Evolutionary conservation across 2,797 vertebrate species (phyloP), one percentile per base, ranked within the genome.

Genomic region (Ambastaia sidthimunki): DNA sequence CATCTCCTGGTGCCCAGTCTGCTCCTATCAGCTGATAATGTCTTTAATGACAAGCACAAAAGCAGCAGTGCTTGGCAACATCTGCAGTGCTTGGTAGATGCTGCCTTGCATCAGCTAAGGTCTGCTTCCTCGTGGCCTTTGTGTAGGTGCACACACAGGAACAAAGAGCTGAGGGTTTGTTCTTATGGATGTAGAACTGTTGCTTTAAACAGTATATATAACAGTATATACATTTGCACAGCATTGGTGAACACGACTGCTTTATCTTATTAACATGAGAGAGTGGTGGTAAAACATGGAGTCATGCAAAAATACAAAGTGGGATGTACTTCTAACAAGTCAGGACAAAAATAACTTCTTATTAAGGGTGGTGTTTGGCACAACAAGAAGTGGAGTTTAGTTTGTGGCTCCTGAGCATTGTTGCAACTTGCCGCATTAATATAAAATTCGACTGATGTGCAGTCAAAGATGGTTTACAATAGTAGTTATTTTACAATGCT

Each of bases 31-130:
- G 66, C 13, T 76, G 21, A 82, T 3, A 85, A 47, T 5, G 62
- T 12, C 83, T 87, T 83, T 18, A 82, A 74, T 76, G 75, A 84
- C 82, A 63, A 4, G 19, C 69, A 80, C 62, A 71, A 60, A 68
- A 44, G 67, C 44, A 72, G 55, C 59, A n/a, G n/a, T n/a, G n/a
- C n/a, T n/a, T n/a, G n/a, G n/a, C n/a, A n/a, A n/a, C 62, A 75
- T 83, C 63, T 59, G 73, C 16, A 23, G 71, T 15, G 7, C 52
- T 68, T 19, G 15, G 23, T 47, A 70, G 37, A 78, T 50, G 59
- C 12, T 0, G 37, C 52, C 23, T 31, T 13, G 16, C 19, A 57
- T 47, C 59, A 25, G 31, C 37, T 48, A 15, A 62, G 18, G 68
- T 52, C 55, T 21, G 16, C 15, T 59, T 54, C 31, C 63, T 68